Evolutionary conservation across 2,888 invertebrate genomes (phyloP), one percentile per base, ranked within the genome.

Genomic region (Agrotis exclamationis): DNA sequence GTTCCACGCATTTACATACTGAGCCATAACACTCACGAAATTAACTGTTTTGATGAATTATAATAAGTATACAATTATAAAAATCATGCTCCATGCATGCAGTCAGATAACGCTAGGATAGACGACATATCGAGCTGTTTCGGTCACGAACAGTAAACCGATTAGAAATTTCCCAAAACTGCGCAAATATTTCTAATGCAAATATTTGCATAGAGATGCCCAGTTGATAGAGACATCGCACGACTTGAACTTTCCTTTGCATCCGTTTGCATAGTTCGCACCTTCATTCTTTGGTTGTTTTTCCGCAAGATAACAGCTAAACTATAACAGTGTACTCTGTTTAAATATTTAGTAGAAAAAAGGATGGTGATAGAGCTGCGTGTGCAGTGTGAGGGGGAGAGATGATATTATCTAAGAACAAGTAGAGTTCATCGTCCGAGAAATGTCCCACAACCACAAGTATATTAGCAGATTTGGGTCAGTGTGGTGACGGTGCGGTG

Each of bases 1-100:
- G 88, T 90, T 88, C 88, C 87, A 85, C 85, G 88, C 89, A 90
- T 90, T 86, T 78, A 87, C 88, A 88, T 87, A 80, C n/a, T 74
- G 74, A 82, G 68, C 74, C 78, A 74, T 75, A 57, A 63, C 58
- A 70, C 59, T 68, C 22, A 64, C 50, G 47, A 56, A 47, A 69
- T 53, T 1, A 50, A 18, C 60, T 69, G 68, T 69, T 74, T 77
- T 69, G 50, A 69, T 53, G 39, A 70, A 80, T 60, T 65, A 51
- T 47, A 48, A 44, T 14, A 65, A 56, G 48, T n/a, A 18, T 20
- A 28, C 5, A 39, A 51, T 13, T 7, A 13, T 11, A 39, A 39
- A 33, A 11, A 39, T 39, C 3, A 13, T 44, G 9, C 4, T 6
- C 33, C 9, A 50, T 11, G 22, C 14, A 45, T 57, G 16, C 13